Base-by-base conservation (phyloP, 2,113 vertebrate species). In the Semicossyphus pulcher region DNA sequence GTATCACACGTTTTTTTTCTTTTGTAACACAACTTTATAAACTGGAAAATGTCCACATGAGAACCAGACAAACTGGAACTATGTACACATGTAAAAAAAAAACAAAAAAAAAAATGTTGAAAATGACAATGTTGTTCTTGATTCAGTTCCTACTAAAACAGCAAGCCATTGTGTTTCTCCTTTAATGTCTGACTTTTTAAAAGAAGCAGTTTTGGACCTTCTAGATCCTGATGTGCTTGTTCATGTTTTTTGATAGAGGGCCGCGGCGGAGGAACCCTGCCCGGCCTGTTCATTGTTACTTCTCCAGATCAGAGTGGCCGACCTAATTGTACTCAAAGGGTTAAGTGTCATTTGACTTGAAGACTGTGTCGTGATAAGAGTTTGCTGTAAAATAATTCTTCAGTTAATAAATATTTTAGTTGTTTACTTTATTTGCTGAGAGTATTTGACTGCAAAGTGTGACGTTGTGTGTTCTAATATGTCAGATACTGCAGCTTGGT, bases 321-420 rank as follows among this genome's bases (percentile, higher is more conserved):
- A 82, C 62, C 51, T 78, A 57, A 61, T 15, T 87, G 85, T 88
- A 84, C 88, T 90, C 77, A 80, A 92, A 88, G 88, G 90, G 89
- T 92, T 91, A 86, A 86, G 85, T 91, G 88, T 91, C 86, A 87
- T 87, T 91, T 91, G 81, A 88, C 82, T 87, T 86, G 64, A 91
- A 89, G 89, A 87, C 85, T 89, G 90, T 92, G 88, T 91, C 62
- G 89, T 92, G 87, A 88, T 87, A 86, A 89, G 78, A 86, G 80
- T 91, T 91, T 89, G 86, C 87, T 91, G 88, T 91, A 84, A 86
- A 79, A 60, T 53, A 73, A 61, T 45, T 79, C 82, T 86, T 91
- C 71, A 7, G 78, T 91, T 91, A 93, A 93, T 93, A 92, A 93
- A 91, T 87, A 89, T 87, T 92, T 93, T 76, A 89, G 86, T 93